Evolutionary conservation across 2,797 vertebrate genomes (phyloP).

Genomic region (Phylloscopus collybita): DNA sequence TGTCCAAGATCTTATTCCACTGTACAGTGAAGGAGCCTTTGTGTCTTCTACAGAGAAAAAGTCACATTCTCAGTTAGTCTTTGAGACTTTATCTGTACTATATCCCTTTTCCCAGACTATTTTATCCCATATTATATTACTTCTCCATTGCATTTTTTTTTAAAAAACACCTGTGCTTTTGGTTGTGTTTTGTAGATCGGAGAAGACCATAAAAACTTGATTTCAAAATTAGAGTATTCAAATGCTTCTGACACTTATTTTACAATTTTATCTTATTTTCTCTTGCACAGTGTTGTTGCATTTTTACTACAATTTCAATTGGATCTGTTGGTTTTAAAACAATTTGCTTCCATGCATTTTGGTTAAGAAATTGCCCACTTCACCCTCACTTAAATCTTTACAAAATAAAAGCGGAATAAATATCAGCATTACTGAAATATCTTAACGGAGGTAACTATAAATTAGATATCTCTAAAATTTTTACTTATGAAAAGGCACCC

Average conservation of each 20-base stretch:
- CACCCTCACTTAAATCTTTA: neutral
- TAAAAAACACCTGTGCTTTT: neutral
- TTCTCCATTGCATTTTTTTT: neutral
- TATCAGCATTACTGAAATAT: neutral
- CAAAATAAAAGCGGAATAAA: neutral
- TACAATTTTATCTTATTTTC: neutral
- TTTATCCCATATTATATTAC: neutral
- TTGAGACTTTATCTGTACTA: neutral
- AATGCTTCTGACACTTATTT: neutral
- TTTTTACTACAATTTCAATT: neutral
- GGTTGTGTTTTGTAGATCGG: neutral
- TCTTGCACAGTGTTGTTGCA: neutral
- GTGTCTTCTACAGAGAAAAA: neutral
- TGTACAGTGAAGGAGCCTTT: neutral
- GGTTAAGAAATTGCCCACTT: neutral
- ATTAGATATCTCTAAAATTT: neutral
- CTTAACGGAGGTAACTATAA: neutral
- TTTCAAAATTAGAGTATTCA: neutral
- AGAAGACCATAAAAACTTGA: neutral
- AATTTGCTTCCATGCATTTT: neutral
- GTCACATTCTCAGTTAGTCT: neutral
- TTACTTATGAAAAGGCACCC: neutral
- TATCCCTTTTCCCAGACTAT: neutral
- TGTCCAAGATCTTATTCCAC: neutral
- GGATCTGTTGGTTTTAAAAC: neutral